These are phyloP conservation scores for Cairina moschata DNA, from an alignment of 2,113 vertebrate genomes.

Conservation along the genomic window DNA sequence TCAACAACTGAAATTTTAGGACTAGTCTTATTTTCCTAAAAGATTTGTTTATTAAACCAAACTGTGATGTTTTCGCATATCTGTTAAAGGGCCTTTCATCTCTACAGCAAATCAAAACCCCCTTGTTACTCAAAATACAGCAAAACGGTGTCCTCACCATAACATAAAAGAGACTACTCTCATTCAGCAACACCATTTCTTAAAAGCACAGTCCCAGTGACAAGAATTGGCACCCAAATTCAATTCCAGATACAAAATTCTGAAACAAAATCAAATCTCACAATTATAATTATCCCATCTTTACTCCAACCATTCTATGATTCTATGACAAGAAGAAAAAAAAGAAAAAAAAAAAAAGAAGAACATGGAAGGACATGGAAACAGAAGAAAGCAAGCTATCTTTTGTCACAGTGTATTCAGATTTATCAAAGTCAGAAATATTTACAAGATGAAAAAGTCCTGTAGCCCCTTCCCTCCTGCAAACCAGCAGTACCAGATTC, in stretches of 20 bases:
- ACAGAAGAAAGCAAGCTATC: not conserved
- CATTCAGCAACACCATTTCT: not conserved
- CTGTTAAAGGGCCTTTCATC: not conserved
- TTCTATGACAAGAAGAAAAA: no score
- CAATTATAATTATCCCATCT: not conserved
- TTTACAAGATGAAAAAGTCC: not conserved
- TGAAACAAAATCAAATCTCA: not conserved
- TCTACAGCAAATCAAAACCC: not conserved
- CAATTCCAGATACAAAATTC: not conserved
- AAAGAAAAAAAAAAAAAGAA: not conserved
- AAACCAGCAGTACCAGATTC: not conserved
- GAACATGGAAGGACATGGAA: not conserved
- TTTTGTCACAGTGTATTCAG: not conserved
- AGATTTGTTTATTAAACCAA: not conserved
- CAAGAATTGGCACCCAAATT: not conserved
- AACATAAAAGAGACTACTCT: not conserved
- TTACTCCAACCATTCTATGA: not conserved
- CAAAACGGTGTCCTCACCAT: not conserved
- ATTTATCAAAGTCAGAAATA: not conserved
- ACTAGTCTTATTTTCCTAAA: not conserved
- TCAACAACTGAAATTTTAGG: not conserved
- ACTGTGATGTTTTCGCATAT: not conserved
- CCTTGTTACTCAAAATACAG: not conserved
- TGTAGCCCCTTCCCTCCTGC: not conserved
- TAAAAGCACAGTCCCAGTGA: not conserved